These are phyloP conservation scores for Bombus superbus DNA, from an alignment of 1,140 invertebrate species.

Conservation along the genomic window DNA sequence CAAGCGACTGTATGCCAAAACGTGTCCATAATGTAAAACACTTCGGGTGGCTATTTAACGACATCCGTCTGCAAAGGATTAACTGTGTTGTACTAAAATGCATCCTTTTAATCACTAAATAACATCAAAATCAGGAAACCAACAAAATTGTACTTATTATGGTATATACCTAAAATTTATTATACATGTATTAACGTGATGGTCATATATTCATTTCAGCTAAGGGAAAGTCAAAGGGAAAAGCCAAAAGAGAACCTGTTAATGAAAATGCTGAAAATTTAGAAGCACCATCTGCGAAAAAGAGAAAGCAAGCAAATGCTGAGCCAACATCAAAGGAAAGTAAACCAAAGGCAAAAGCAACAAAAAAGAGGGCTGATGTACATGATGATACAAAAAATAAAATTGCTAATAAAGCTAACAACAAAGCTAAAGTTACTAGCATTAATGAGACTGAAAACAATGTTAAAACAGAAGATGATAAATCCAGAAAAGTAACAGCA, in stretches of 20 bases:
- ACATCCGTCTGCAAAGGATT: too few species aligned
- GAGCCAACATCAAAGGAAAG: neutral
- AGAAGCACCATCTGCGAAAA: neutral
- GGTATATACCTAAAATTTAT: neutral
- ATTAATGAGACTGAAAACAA: neutral
- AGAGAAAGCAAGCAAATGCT: neutral
- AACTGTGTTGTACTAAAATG: too few species aligned
- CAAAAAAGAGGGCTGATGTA: neutral
- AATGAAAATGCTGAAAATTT: neutral
- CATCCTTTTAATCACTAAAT: too few species aligned
- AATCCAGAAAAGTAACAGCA: neutral
- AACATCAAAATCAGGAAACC: neutral
- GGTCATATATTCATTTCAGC: conserved; percentile 23
- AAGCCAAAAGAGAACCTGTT: neutral
- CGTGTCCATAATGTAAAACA: too few species aligned
- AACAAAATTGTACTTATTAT: neutral
- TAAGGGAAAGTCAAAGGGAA: conserved; percentile 4
- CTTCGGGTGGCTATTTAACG: too few species aligned
- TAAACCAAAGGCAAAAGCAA: neutral
- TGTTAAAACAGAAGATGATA: neutral
- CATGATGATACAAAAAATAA: conserved; percentile 2
- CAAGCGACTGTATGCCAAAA: too few species aligned
- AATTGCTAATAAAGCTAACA: neutral
- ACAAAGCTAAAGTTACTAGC: neutral
- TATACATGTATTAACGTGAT: neutral